These are phyloP conservation scores for Pachyuromys duprasi DNA, from an alignment of 2,797 vertebrate genomes.

Conservation along the genomic window DNA sequence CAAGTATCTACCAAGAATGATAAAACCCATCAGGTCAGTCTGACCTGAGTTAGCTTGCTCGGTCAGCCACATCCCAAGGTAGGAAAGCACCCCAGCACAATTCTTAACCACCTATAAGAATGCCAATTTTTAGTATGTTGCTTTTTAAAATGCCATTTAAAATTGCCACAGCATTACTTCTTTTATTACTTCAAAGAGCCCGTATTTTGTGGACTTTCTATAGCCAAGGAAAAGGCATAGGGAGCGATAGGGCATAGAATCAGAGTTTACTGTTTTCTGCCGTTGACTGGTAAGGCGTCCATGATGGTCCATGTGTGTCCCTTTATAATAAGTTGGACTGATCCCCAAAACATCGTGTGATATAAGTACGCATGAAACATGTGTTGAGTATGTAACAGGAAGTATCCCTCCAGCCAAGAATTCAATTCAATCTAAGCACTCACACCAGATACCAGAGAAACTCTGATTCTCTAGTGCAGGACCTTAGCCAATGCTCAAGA, in stretches of 20 bases:
- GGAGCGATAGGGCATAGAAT: not conserved
- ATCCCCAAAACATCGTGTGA: not conserved
- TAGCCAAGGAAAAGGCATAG: not conserved
- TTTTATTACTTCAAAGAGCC: not conserved
- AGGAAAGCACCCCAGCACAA: conserved; percentile 7
- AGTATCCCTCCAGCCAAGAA: not conserved
- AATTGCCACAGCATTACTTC: conserved; percentile 1
- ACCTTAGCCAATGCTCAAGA: not conserved
- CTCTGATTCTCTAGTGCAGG: not conserved
- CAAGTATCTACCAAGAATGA: not conserved
- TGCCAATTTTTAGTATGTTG: not conserved
- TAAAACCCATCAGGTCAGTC: conserved; percentile 25
- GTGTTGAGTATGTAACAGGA: not conserved
- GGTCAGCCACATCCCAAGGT: not conserved
- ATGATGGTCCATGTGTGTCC: not conserved
- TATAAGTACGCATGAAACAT: not conserved
- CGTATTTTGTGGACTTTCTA: not conserved
- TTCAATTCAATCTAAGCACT: not conserved
- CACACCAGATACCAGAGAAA: not conserved
- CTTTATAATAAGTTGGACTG: not conserved
- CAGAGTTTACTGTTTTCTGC: not conserved
- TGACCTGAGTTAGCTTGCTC: conserved; percentile 32
- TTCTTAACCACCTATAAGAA: not conserved
- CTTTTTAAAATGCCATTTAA: conserved; percentile 32
- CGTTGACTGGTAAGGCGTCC: not conserved